These are phyloP conservation scores for Drosophila oshimai DNA, from an alignment of 1,140 invertebrate genomes.

Conservation along the genomic window DNA sequence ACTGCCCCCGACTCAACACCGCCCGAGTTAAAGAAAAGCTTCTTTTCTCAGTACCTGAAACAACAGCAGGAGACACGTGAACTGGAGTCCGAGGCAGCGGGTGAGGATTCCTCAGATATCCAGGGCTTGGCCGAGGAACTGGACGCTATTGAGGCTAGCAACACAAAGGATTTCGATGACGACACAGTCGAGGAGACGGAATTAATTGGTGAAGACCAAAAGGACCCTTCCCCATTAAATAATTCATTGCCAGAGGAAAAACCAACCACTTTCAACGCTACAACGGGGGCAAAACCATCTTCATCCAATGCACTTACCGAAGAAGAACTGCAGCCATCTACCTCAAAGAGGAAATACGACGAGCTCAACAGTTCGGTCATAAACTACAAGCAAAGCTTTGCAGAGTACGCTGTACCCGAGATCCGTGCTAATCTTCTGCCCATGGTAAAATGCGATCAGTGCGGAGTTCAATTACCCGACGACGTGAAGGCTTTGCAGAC, in stretches of 20 bases:
- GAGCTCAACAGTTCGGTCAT: constrained; percentile 17
- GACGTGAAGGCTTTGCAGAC: constrained; percentile 79
- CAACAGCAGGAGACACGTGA: constrained; percentile 24
- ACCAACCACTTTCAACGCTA: neutral
- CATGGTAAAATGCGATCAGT: constrained; percentile 84
- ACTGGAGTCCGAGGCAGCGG: neutral
- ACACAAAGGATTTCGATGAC: constrained; percentile 14
- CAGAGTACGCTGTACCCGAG: constrained; percentile 59
- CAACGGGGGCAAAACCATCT: neutral
- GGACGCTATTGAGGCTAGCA: constrained; percentile 48
- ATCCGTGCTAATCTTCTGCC: constrained; percentile 51
- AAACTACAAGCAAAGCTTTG: constrained; percentile 56
- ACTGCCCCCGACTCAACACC: constrained; percentile 27
- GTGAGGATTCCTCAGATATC: constrained; percentile 35
- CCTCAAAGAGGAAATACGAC: constrained; percentile 54
- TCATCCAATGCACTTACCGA: constrained; percentile 2
- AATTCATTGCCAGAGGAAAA: neutral
- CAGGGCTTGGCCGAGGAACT: constrained; percentile 49
- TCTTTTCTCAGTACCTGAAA: constrained; percentile 63
- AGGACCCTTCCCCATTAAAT: neutral
- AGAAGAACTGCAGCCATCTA: constrained; percentile 39
- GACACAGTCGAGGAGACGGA: constrained; percentile 22
- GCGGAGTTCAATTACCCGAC: constrained; percentile 75
- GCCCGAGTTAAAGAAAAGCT: constrained; percentile 53
- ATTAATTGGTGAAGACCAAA: neutral